These are phyloP conservation scores for Phylloscopus collybita DNA, from an alignment of 2,797 vertebrate genomes.

Conservation along the genomic window DNA sequence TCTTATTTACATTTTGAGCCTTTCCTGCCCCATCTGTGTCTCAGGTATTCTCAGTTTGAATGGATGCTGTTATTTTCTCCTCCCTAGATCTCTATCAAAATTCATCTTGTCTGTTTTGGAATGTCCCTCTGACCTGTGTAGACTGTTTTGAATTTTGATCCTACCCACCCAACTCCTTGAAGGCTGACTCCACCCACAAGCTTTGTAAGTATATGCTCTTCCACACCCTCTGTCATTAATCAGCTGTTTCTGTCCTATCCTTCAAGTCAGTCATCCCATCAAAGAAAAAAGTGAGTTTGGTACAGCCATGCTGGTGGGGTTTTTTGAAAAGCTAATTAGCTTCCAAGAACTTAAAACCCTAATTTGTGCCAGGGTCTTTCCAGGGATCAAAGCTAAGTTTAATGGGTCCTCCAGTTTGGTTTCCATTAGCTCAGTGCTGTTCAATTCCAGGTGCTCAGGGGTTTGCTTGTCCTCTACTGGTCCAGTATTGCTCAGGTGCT, in stretches of 20 bases:
- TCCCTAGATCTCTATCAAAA: not conserved
- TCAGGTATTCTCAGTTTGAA: not conserved
- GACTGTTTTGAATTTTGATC: not conserved
- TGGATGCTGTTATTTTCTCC: not conserved
- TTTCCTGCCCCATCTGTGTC: not conserved
- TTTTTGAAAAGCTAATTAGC: not conserved
- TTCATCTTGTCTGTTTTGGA: not conserved
- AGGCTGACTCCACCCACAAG: not conserved
- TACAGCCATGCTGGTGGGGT: not conserved
- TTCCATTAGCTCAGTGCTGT: not conserved
- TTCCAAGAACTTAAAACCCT: not conserved
- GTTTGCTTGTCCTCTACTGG: not conserved
- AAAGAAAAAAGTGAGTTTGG: not conserved
- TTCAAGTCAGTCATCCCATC: not conserved
- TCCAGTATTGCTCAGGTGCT: not conserved
- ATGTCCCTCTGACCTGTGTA: not conserved
- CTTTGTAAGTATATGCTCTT: not conserved
- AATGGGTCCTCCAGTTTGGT: not conserved
- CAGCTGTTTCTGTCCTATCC: not conserved
- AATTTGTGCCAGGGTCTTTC: not conserved
- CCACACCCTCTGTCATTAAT: not conserved
- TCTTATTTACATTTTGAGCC: not conserved
- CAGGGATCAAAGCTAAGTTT: not conserved
- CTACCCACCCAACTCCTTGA: not conserved
- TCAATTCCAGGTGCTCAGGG: not conserved